Evolutionary conservation across 2,888 invertebrate genomes (phyloP).

Genomic region (Sesamia inferens): DNA sequence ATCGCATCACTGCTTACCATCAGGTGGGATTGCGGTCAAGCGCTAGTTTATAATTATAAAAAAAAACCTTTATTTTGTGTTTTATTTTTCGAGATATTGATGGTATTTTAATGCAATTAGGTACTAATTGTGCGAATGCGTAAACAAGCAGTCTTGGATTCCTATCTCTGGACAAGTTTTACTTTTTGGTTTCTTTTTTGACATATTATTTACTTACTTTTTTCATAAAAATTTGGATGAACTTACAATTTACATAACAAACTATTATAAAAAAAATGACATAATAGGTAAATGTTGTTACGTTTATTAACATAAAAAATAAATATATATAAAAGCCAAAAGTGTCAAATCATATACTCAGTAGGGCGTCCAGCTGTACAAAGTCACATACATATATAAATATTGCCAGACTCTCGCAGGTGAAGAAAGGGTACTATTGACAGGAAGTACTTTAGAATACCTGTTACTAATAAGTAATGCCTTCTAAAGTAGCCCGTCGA

Average conservation of each 20-base stretch:
- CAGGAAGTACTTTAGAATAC: slow-evolving; percentile 36
- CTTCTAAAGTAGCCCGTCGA: slow-evolving; percentile 28
- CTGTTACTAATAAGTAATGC: slow-evolving; percentile 57
- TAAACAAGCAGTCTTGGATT: neutral
- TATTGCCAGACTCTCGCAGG: slow-evolving; percentile 61
- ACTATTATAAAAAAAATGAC: neutral
- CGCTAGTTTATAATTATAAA: too few species aligned
- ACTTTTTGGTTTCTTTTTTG: neutral
- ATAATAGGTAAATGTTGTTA: neutral
- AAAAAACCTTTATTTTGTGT: too few species aligned
- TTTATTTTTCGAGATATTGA: too few species aligned
- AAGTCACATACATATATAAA: slow-evolving; percentile 22
- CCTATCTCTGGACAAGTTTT: slow-evolving; percentile 3
- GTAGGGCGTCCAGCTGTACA: slow-evolving; percentile 56
- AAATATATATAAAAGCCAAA: slow-evolving; percentile 11
- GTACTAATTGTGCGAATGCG: neutral
- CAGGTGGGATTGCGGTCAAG: too few species aligned
- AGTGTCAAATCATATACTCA: slow-evolving; percentile 70
- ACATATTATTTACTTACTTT: neutral
- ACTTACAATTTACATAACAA: neutral
- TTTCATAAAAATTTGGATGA: neutral
- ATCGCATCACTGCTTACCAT: too few species aligned
- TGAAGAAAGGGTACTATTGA: slow-evolving; percentile 32
- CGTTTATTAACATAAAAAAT: neutral
- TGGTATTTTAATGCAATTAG: neutral